Conservation (phyloP, 1,140 invertebrate species). For the Brachionus angularis region DNA sequence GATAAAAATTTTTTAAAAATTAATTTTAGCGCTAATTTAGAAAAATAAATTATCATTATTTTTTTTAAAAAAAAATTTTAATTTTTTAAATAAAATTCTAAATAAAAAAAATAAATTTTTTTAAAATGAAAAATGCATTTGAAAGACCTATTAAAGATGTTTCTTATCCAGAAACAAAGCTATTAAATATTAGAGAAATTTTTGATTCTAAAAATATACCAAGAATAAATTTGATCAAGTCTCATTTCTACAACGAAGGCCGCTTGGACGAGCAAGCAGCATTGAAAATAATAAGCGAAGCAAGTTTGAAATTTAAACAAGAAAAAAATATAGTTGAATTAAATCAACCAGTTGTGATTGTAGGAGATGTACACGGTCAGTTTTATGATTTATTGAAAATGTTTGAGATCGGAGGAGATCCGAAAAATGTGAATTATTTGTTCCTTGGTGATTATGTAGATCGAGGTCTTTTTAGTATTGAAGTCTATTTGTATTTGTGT, state of each 20-base stretch:
- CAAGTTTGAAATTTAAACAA: constrained; percentile 61
- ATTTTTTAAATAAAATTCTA: too few relatives aligned
- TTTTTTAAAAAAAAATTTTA: too few relatives aligned
- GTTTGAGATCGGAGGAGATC: constrained; percentile 59
- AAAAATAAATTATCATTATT: too few relatives aligned
- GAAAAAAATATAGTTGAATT: constrained; percentile 65
- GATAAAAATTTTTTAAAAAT: not conserved
- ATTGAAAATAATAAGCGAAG: constrained; percentile 13
- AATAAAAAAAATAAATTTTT: too few relatives aligned
- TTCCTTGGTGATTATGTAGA: constrained; percentile 61
- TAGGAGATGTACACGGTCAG: constrained; percentile 65
- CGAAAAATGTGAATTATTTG: constrained; percentile 60
- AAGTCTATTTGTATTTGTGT: constrained; percentile 18
- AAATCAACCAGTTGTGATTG: constrained; percentile 63
- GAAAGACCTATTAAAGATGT: not conserved
- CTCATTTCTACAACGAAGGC: constrained; percentile 36
- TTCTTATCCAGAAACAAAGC: constrained; percentile 10
- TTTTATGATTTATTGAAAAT: constrained; percentile 61
- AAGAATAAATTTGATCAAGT: not conserved
- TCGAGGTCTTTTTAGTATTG: constrained; percentile 48
- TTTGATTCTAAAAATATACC: constrained; percentile 18
- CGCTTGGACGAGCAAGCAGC: constrained; percentile 15
- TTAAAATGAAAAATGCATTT: too few relatives aligned
- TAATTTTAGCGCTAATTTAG: too few relatives aligned
- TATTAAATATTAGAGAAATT: not conserved